These are phyloP conservation scores for Harmothoe impar DNA, from an alignment of 2,888 invertebrate species.

Conservation along the genomic window DNA sequence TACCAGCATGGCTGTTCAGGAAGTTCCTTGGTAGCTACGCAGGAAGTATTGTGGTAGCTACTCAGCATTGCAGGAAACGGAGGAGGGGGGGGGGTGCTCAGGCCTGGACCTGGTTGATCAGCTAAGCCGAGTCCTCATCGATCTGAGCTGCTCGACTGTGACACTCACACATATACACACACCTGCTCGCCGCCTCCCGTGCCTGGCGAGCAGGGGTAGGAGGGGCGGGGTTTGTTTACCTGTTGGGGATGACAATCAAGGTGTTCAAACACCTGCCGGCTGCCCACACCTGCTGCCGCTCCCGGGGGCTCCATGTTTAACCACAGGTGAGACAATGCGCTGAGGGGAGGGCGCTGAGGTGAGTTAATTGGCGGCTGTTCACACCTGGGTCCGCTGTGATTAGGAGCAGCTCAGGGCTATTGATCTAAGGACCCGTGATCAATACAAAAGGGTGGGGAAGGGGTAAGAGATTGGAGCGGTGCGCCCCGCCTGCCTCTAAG, in stretches of 20 bases:
- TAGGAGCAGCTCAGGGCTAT: not conserved
- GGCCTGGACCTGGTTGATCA: not conserved
- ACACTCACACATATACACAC: not conserved
- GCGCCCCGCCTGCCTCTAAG: no score
- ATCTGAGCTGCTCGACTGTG: not conserved
- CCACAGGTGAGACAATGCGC: not conserved
- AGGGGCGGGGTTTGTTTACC: not conserved
- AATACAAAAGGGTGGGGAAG: no score
- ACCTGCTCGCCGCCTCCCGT: not conserved
- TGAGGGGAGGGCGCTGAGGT: not conserved
- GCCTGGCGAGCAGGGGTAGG: not conserved
- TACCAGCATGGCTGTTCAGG: no score
- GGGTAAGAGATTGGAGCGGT: no score
- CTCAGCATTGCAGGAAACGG: no score
- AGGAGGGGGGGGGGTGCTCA: no score
- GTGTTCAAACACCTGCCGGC: conserved; percentile 1
- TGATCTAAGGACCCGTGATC: not conserved
- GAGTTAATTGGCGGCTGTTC: not conserved
- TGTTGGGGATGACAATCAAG: not conserved
- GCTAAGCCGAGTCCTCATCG: not conserved
- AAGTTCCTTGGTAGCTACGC: no score
- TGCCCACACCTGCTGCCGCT: not conserved
- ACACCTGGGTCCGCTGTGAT: not conserved
- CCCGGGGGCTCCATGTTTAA: not conserved
- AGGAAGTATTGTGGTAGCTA: no score